These are phyloP conservation scores for Melanotaenia maccullochi DNA, from an alignment of 2,797 vertebrate species.

Conservation along the genomic window DNA sequence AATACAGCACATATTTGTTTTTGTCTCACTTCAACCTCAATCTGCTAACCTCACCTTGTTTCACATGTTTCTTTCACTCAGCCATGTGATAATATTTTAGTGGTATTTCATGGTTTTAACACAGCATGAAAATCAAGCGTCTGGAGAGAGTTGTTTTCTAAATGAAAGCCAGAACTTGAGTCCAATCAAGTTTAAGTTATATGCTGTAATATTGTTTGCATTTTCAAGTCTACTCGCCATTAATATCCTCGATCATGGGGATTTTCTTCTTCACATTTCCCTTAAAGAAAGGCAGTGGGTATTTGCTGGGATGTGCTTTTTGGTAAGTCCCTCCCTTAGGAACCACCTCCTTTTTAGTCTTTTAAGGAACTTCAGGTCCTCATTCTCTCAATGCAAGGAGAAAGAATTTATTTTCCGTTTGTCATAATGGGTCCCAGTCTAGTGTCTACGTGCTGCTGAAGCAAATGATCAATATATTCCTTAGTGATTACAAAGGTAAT, in stretches of 20 bases:
- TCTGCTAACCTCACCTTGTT: slow-evolving; percentile 12
- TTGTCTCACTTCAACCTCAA: slow-evolving; percentile 53
- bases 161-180: neutral
- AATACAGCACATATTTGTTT: slow-evolving; percentile 48
- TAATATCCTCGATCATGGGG: slow-evolving; percentile 62
- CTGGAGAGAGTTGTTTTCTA: neutral
- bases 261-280: slow-evolving; percentile 71
- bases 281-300: slow-evolving; percentile 56
- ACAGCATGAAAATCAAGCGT: slow-evolving; percentile 10
- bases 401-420: slow-evolving; percentile 3
- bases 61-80: slow-evolving; percentile 50
- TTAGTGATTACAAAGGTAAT: neutral
- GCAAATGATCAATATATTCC: neutral
- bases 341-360: slow-evolving; percentile 14
- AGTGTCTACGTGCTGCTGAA: neutral
- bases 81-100: slow-evolving; percentile 3
- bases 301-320: slow-evolving; percentile 51
- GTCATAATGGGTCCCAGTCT: neutral
- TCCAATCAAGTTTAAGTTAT: neutral
- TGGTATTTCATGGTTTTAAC: slow-evolving; percentile 16
- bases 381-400: slow-evolving; percentile 2
- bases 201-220: neutral
- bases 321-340: slow-evolving; percentile 72
- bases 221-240: neutral
- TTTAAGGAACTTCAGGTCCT: slow-evolving; percentile 36